Percentiles rank a stretch among this genome's conserved stretches.
phyloP scores from a whole-genome alignment of 2,797 vertebrate species.

The Xerus rutilus region DNA sequence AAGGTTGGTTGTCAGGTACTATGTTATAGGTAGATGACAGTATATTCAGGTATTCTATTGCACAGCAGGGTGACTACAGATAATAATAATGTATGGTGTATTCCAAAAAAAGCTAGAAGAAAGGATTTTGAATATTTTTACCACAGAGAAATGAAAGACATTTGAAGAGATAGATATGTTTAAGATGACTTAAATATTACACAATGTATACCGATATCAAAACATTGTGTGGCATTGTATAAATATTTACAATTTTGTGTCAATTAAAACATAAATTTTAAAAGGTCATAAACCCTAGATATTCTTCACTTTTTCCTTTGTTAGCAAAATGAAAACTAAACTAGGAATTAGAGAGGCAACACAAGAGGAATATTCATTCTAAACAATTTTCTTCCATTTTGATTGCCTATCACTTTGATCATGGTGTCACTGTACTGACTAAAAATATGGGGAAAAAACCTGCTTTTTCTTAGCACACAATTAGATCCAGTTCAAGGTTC shows the following conservation, averaged over 20 bases:
- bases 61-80: not conserved
- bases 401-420: not conserved
- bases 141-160: not conserved
- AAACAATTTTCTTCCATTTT: not conserved
- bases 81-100: not conserved
- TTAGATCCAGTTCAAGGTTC: not conserved
- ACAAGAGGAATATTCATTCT: not conserved
- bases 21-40: not conserved
- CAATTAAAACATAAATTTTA: not conserved
- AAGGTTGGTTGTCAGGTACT: not conserved
- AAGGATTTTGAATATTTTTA: not conserved
- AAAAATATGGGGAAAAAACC: not conserved
- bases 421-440: not conserved
- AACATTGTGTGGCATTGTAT: not conserved
- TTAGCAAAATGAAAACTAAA: conserved; percentile 49
- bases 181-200: not conserved
- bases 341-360: not conserved
- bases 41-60: not conserved
- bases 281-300: not conserved
- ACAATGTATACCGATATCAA: not conserved
- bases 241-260: not conserved
- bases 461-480: not conserved
- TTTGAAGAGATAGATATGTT: not conserved
- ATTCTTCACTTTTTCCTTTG: not conserved
- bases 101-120: not conserved